Conservation (phyloP, 2,113 vertebrate genomes). For the Isurus oxyrinchus region DNA sequence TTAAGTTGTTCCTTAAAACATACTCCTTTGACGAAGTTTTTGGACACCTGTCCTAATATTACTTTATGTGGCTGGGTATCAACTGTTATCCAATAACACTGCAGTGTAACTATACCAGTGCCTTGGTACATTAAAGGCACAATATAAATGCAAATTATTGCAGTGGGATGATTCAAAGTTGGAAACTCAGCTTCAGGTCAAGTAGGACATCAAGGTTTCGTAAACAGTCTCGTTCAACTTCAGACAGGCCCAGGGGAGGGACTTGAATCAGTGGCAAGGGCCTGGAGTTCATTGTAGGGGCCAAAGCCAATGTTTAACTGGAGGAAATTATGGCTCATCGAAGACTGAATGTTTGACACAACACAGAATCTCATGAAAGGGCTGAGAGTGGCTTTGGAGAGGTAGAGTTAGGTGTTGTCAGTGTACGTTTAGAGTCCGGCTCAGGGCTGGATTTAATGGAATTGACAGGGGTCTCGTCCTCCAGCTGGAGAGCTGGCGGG, state of each 20-base stretch:
- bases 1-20: too few relatives aligned
- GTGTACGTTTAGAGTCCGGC: not conserved
- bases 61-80: too few relatives aligned
- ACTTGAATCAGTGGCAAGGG: not conserved
- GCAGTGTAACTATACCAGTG: too few relatives aligned
- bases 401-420: not conserved
- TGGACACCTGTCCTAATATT: too few relatives aligned
- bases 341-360: not conserved
- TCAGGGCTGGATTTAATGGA: too few relatives aligned
- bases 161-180: not conserved
- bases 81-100: too few relatives aligned
- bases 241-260: not conserved
- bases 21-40: too few relatives aligned
- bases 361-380: not conserved
- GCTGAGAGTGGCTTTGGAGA: not conserved
- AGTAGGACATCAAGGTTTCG: too few relatives aligned
- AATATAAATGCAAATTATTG: too few relatives aligned
- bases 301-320: not conserved
- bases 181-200: not conserved
- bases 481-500: not conserved
- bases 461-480: too few relatives aligned
- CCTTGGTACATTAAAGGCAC: too few relatives aligned
- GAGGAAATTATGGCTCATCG: not conserved
- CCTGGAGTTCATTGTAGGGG: not conserved
- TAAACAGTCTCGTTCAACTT: not conserved